Evolutionary conservation across 2,113 vertebrate species (phyloP).

Genomic region (Accipiter virgatus): DNA sequence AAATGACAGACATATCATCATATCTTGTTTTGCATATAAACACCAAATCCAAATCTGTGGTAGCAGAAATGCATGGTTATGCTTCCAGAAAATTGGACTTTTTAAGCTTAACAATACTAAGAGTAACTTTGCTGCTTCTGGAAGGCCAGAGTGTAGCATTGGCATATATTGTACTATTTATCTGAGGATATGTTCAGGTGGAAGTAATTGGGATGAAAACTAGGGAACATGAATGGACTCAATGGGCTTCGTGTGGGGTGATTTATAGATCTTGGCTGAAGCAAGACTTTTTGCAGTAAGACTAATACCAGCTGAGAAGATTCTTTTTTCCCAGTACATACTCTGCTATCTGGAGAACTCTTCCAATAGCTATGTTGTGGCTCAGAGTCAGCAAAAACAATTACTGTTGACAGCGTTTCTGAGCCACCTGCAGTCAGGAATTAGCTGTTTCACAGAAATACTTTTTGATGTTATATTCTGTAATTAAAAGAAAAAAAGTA

Average conservation of each 20-base stretch:
- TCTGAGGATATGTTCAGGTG: not conserved
- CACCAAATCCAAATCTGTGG: not conserved
- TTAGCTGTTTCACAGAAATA: not conserved
- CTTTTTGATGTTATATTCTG: not conserved
- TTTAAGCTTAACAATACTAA: not conserved
- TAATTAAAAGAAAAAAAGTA: not conserved
- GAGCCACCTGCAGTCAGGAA: not conserved
- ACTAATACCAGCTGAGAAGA: not conserved
- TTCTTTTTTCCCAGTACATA: not conserved
- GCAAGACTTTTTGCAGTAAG: not conserved
- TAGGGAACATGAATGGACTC: not conserved
- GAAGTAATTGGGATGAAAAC: not conserved
- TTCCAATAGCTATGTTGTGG: not conserved
- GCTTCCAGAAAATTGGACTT: not conserved
- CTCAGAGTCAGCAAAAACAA: not conserved
- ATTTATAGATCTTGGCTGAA: not conserved
- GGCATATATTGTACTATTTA: not conserved
- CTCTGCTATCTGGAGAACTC: not conserved
- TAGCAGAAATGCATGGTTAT: not conserved
- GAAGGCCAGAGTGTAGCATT: not conserved
- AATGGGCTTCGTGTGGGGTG: not conserved
- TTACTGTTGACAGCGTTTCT: not conserved
- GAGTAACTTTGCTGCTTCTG: not conserved
- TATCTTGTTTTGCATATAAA: not conserved
- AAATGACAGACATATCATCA: not conserved